Evolutionary conservation across 2,113 vertebrate species (phyloP), one percentile per base, ranked within the genome.

Genomic region (Equus quagga): DNA sequence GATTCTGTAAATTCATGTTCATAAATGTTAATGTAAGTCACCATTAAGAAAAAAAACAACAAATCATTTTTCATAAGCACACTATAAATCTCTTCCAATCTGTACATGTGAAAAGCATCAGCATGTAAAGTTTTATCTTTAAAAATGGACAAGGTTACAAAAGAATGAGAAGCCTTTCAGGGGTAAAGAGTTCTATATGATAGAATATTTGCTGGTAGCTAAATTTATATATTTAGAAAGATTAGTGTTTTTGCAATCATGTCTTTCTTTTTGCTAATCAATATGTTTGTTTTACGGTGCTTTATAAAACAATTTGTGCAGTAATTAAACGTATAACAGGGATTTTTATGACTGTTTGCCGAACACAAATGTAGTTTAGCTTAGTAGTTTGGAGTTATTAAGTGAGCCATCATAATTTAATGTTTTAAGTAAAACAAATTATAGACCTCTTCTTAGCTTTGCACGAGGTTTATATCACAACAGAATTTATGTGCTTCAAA

Each of bases 371-470:
- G 89, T 67, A 94, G 96, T 75, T 96, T 92, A 96, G 60, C 31
- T 94, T 97, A 94, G 84, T 97, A 94, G 97, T 94, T 96, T 92
- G 33, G 67, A 93, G 82, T 97, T 98, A 98, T 98, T 98, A 98
- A 97, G 76, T 54, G 88, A 96, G 67, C 73, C 81, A 97, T 98
- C 94, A 97, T 97, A 97, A 98, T 98, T 98, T 94, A 97, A 98
- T 67, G 65, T 73, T 98, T 98, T 97, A 98, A 98, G 97, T 49
- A 97, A 96, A 97, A 97, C 90, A 95, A 97, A 97, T 81, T 56
- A 69, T 36, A 89, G 83, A 96, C 19, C 76, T 79, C 85, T 86
- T 91, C 80, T 93, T 51, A 46, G 80, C 23, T 83, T 91, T 90
- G 44, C 72, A 94, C 64, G 86, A 96, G 76, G 54, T 69, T 65